Conservation (phyloP, 1,140 invertebrate species). For the Bursaphelenchus mucronatus region DNA sequence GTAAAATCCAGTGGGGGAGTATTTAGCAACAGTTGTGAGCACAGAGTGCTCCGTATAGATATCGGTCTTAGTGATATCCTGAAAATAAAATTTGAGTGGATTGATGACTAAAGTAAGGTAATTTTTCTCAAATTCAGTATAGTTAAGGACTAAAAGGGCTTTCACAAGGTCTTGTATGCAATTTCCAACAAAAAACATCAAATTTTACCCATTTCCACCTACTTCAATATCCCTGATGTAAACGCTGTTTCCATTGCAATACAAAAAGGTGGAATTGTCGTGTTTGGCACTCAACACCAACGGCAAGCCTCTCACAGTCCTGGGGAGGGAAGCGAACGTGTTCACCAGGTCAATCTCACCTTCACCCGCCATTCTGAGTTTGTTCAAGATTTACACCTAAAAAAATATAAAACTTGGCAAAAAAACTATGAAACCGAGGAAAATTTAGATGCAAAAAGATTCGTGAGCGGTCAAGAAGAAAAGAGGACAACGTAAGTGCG, state of each 20-base stretch:
- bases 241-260: slow-evolving; percentile 93
- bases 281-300: slow-evolving; percentile 88
- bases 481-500: too few relatives aligned
- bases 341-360: slow-evolving; percentile 15
- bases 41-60: slow-evolving; percentile 95
- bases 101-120: slow-evolving; percentile 7
- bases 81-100: slow-evolving; percentile 24
- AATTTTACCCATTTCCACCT: slow-evolving; percentile 51
- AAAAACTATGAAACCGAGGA: too few relatives aligned
- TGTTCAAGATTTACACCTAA: too few relatives aligned
- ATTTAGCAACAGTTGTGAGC: slow-evolving; percentile 89
- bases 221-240: slow-evolving; percentile 93
- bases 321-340: slow-evolving; percentile 79
- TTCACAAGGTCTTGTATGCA: slow-evolving; percentile 1
- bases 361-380: too few relatives aligned
- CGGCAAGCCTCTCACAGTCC: slow-evolving; percentile 83
- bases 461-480: too few relatives aligned
- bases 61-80: slow-evolving; percentile 86
- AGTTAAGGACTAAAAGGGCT: not conserved
- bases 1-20: slow-evolving; percentile 95
- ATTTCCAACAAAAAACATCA: slow-evolving; percentile 12
- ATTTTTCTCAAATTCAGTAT: slow-evolving; percentile 12
- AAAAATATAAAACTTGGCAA: too few relatives aligned
- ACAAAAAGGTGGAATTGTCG: slow-evolving; percentile 93
- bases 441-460: too few relatives aligned